Conservation (phyloP, 2,888 invertebrate species). For the Apodemia hepburni region DNA sequence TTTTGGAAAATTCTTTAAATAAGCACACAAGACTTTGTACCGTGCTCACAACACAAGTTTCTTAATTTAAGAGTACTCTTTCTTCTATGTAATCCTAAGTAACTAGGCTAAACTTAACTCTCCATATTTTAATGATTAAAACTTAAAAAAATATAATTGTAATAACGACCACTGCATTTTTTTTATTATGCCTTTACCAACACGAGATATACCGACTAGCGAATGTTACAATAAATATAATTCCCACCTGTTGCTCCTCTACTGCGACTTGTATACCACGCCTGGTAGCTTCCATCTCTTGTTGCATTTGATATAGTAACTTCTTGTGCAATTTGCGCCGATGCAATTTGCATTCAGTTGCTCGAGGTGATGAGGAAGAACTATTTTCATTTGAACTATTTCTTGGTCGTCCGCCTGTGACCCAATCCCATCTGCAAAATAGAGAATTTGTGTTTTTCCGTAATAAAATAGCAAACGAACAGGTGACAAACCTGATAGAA, state of each 20-base stretch:
- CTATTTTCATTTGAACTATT: slow-evolving; percentile 38
- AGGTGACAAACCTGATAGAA: too few relatives aligned
- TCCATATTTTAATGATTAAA: too few relatives aligned
- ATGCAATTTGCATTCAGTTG: slow-evolving; percentile 71
- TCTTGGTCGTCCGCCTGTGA: slow-evolving; percentile 83
- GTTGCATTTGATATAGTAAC: slow-evolving; percentile 81
- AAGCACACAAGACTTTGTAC: too few relatives aligned
- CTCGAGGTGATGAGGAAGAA: slow-evolving; percentile 45
- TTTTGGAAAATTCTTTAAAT: too few relatives aligned
- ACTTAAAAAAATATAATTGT: too few relatives aligned
- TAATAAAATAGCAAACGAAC: too few relatives aligned
- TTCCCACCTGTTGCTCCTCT: slow-evolving; percentile 80
- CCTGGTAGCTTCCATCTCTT: slow-evolving; percentile 84
- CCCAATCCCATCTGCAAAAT: slow-evolving; percentile 91
- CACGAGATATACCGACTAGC: slow-evolving; percentile 22
- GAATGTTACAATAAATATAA: slow-evolving; percentile 18
- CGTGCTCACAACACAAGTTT: too few relatives aligned
- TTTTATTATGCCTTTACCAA: too few relatives aligned
- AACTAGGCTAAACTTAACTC: too few relatives aligned
- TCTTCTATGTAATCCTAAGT: too few relatives aligned
- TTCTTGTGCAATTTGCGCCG: slow-evolving; percentile 86
- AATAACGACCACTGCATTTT: too few relatives aligned
- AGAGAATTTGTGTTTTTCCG: not conserved
- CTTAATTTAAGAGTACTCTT: too few relatives aligned
- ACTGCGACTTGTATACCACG: slow-evolving; percentile 81